Evolutionary conservation across 1,140 invertebrate genomes (phyloP).

Genomic region (Cyphomyrmex costatus): DNA sequence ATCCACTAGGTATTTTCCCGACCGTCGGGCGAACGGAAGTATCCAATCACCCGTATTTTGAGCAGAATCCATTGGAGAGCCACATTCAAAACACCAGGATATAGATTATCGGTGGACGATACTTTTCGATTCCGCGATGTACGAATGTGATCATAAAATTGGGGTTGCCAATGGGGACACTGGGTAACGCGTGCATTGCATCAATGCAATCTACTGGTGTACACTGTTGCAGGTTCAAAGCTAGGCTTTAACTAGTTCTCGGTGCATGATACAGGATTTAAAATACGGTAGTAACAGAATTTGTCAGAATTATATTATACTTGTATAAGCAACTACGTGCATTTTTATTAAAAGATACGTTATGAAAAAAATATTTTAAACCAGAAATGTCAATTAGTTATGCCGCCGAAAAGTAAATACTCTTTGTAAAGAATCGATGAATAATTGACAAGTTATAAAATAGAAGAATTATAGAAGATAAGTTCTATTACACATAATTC

Average conservation of each 20-base stretch:
- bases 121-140: constrained; percentile 53
- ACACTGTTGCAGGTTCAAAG: neutral
- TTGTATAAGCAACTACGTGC: neutral
- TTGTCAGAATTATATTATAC: neutral
- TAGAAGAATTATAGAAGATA: too few species aligned
- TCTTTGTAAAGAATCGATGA: neutral
- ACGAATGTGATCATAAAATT: constrained; percentile 60
- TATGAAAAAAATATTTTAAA: neutral
- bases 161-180: constrained; percentile 32
- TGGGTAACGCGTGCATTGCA: neutral
- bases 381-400: neutral
- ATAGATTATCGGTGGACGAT: constrained; percentile 61
- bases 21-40: constrained; percentile 37
- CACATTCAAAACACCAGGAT: constrained; percentile 59
- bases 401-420: neutral
- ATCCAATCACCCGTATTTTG: constrained; percentile 59
- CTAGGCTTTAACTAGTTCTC: constrained; percentile 18
- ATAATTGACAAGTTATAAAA: neutral
- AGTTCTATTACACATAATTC: neutral
- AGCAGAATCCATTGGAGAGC: constrained; percentile 47
- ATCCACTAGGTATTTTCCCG: constrained; percentile 53
- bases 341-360: neutral
- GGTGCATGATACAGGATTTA: neutral
- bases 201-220: constrained; percentile 44
- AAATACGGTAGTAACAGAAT: constrained; percentile 9